phyloP scores from a whole-genome alignment of 1,140 invertebrate species.

The Bombus turneri region DNA sequence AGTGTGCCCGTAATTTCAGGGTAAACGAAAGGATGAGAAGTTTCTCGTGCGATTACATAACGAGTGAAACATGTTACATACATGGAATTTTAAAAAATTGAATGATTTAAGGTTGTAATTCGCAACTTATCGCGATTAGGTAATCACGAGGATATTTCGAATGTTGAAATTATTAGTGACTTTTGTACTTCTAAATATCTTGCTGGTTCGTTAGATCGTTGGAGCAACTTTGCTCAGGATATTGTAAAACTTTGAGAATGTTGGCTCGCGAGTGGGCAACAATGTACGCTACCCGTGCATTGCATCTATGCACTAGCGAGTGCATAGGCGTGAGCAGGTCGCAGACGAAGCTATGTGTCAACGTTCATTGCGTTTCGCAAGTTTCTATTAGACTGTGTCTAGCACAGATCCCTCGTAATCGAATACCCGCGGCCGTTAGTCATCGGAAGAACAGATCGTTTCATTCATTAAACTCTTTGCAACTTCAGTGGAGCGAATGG shows the following conservation, averaged over 20 bases:
- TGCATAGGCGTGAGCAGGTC: constrained; percentile 70
- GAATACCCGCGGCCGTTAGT: constrained; percentile 49
- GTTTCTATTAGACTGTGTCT: constrained; percentile 63
- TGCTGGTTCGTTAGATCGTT: background rate
- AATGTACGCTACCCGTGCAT: constrained; percentile 40
- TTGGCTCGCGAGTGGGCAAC: constrained; percentile 57
- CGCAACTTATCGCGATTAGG: background rate
- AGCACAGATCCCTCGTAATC: constrained; percentile 54
- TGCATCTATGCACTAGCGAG: constrained; percentile 48
- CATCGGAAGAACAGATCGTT: constrained; percentile 42
- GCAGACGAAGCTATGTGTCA: constrained; percentile 67
- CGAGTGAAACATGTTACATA: background rate
- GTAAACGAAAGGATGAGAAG: background rate
- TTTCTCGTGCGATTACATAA: background rate
- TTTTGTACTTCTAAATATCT: background rate
- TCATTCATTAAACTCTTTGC: constrained; percentile 45
- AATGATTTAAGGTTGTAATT: background rate
- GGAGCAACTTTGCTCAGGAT: background rate
- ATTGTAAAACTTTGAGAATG: constrained; percentile 20
- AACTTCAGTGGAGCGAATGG: background rate
- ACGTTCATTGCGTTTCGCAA: constrained; percentile 66
- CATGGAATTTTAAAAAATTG: too few relatives aligned
- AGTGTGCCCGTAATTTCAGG: background rate
- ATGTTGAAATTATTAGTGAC: background rate
- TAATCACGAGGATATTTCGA: background rate